These are phyloP conservation scores for Drosophila infuscata DNA, from an alignment of 2,888 invertebrate species.

Conservation along the genomic window DNA sequence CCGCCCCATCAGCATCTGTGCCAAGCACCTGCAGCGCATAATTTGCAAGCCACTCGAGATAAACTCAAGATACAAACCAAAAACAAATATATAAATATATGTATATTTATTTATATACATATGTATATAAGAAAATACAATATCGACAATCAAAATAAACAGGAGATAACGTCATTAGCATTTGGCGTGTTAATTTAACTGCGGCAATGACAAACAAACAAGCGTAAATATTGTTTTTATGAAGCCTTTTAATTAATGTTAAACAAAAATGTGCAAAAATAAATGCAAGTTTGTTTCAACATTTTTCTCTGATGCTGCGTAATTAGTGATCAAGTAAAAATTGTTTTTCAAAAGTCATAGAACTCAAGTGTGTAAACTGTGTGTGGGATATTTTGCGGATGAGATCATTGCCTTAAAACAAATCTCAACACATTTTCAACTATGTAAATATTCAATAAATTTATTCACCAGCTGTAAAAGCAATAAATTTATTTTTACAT, in stretches of 20 bases:
- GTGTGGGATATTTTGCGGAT: conserved; percentile 25
- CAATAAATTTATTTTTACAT: background rate
- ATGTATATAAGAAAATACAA: background rate
- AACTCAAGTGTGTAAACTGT: conserved; percentile 18
- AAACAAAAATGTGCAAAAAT: conserved; percentile 31
- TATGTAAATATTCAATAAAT: conserved; percentile 10
- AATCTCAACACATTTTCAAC: background rate
- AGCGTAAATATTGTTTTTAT: conserved; percentile 33
- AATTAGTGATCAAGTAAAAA: conserved; percentile 37
- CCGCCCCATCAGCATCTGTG: conserved; percentile 9
- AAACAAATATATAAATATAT: background rate
- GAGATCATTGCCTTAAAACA: conserved; percentile 41
- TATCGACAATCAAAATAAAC: background rate
- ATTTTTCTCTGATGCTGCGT: conserved; percentile 32
- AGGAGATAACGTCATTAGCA: conserved; percentile 52
- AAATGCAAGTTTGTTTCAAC: conserved; percentile 2
- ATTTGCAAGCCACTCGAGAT: conserved; percentile 32
- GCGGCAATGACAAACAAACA: conserved; percentile 47
- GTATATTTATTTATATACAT: background rate
- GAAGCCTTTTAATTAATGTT: conserved; percentile 46
- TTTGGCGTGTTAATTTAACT: conserved; percentile 47
- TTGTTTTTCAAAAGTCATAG: conserved; percentile 13
- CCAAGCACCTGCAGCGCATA: conserved; percentile 58
- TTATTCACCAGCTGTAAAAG: conserved; percentile 6
- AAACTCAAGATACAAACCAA: conserved; percentile 31